phyloP scores from a whole-genome alignment of 2,888 invertebrate genomes.

The Trachelus stipa region DNA sequence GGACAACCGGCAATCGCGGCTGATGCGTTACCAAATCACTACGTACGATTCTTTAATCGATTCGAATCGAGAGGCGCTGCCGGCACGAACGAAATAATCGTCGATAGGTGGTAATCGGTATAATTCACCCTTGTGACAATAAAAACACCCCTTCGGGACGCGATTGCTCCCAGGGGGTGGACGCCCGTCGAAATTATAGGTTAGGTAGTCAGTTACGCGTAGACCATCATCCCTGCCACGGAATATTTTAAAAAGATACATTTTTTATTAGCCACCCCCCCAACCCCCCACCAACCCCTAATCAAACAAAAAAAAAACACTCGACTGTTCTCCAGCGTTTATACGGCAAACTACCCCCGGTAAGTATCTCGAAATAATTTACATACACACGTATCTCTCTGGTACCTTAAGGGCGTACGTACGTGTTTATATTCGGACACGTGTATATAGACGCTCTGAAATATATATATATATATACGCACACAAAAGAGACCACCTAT shows the following conservation, averaged over 20 bases:
- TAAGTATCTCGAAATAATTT: neutral
- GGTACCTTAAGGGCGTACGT: neutral
- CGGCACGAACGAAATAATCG: neutral
- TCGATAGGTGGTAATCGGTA: neutral
- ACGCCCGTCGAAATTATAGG: conserved; percentile 39
- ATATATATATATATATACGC: neutral
- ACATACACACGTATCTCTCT: neutral
- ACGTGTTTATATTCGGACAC: neutral
- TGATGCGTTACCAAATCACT: conserved; percentile 21
- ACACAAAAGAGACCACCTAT: conserved; percentile 2
- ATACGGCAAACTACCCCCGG: neutral
- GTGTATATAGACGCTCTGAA: neutral
- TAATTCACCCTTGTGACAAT: conserved; percentile 6
- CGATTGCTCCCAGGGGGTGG: neutral
- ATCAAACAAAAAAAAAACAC: neutral
- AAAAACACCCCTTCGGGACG: neutral
- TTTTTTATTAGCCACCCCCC: conserved; percentile 46
- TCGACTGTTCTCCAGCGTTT: neutral
- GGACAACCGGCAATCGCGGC: conserved; percentile 21
- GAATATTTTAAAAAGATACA: conserved; percentile 51
- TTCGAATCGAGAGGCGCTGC: neutral
- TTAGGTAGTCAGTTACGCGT: conserved; percentile 29
- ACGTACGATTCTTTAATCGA: conserved; percentile 32
- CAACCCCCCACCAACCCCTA: neutral
- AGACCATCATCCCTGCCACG: conserved; percentile 27